These are phyloP conservation scores for Yponomeuta plumbellus DNA, from an alignment of 2,888 invertebrate species.

Conservation along the genomic window DNA sequence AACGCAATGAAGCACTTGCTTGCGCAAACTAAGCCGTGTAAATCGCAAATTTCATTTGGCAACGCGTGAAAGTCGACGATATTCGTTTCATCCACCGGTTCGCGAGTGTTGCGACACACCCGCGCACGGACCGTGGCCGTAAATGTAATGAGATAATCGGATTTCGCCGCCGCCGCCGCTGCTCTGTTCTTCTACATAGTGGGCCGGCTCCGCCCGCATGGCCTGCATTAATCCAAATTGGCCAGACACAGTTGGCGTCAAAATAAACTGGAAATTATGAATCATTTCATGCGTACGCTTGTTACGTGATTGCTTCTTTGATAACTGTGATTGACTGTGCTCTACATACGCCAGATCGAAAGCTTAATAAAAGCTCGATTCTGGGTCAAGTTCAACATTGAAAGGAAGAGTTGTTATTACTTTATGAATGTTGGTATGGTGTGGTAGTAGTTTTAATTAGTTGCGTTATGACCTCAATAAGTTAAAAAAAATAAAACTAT, in stretches of 20 bases:
- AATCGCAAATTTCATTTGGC: constrained; percentile 63
- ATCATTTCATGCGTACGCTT: not conserved
- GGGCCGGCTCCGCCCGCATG: not conserved
- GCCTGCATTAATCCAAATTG: not conserved
- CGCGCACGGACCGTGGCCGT: not conserved
- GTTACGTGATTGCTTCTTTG: not conserved
- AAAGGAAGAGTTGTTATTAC: not conserved
- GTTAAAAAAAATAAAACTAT: too few species aligned
- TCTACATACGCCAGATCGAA: not conserved
- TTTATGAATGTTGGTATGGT: not conserved
- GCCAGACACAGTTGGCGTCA: not conserved
- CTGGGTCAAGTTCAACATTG: not conserved
- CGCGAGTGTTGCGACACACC: not conserved
- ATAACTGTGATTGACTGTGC: not conserved
- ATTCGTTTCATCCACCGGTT: constrained; percentile 39
- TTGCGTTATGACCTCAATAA: too few species aligned
- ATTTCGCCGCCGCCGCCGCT: not conserved
- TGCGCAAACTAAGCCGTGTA: constrained; percentile 17
- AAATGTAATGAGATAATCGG: not conserved
- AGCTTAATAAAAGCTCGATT: not conserved
- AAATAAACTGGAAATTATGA: constrained; percentile 2
- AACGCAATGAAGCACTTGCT: constrained; percentile 8
- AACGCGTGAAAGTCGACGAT: constrained; percentile 58
- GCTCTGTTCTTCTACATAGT: not conserved
- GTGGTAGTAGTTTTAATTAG: not conserved